Percentiles rank a stretch among this genome's conserved stretches.
These are phyloP conservation scores for Neoaliturus tenellus DNA, from an alignment of 2,888 invertebrate species.

Conservation along the genomic window DNA sequence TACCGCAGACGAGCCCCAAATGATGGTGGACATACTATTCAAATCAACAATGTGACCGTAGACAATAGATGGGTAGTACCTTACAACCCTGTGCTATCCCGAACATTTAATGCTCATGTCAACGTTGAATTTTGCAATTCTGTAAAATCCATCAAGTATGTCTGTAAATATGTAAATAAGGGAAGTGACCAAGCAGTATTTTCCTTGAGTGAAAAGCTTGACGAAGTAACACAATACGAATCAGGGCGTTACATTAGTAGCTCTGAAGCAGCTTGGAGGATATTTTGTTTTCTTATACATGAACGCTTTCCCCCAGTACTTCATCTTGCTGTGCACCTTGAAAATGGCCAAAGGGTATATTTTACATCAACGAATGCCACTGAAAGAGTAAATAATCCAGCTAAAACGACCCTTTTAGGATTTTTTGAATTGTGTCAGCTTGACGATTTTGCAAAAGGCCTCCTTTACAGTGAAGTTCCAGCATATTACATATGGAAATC, in stretches of 20 bases:
- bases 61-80: constrained; percentile 64
- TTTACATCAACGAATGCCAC: constrained; percentile 25
- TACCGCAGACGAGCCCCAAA: constrained; percentile 68
- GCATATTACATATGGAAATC: constrained; percentile 61
- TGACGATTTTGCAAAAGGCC: constrained; percentile 60
- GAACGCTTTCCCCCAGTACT: constrained; percentile 31
- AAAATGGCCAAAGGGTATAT: constrained; percentile 54
- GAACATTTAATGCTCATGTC: constrained; percentile 62
- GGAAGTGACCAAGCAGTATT: constrained; percentile 61
- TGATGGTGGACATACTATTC: constrained; percentile 30
- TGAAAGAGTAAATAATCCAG: constrained; percentile 15
- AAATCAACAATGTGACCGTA: constrained; percentile 39
- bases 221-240: constrained; percentile 64
- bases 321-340: constrained; percentile 50
- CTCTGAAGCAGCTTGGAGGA: constrained; percentile 63
- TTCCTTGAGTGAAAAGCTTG: constrained; percentile 50
- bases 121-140: constrained; percentile 66
- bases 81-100: constrained; percentile 59
- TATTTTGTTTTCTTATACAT: constrained; percentile 54
- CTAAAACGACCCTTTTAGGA: constrained; percentile 13
- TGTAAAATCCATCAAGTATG: constrained; percentile 65
- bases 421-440: constrained; percentile 36
- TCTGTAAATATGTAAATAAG: constrained; percentile 67
- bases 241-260: constrained; percentile 62
- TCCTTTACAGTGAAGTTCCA: constrained; percentile 62